phyloP scores from a whole-genome alignment of 2,113 vertebrate genomes.

The Manacus vitellinus region DNA sequence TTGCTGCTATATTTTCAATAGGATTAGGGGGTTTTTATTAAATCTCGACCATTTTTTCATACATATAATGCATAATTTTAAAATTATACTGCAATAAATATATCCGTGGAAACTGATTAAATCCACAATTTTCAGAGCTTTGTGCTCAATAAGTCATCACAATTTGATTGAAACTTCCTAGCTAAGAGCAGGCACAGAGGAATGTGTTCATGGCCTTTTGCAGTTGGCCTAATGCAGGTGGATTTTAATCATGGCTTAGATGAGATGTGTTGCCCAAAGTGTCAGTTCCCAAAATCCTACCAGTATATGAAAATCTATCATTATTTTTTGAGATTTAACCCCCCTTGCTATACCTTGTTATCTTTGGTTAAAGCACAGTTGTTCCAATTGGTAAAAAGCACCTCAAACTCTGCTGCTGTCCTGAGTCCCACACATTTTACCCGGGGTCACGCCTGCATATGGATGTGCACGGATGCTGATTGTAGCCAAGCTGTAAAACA shows the following conservation, averaged over 20 bases:
- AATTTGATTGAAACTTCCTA: not conserved
- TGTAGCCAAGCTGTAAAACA: not conserved
- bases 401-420: not conserved
- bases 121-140: not conserved
- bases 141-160: not conserved
- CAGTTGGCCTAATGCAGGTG: not conserved
- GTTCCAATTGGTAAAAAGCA: not conserved
- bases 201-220: not conserved
- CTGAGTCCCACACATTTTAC: not conserved
- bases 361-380: not conserved
- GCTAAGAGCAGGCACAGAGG: not conserved
- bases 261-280: not conserved
- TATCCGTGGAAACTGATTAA: not conserved
- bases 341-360: not conserved
- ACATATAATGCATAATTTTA: not conserved
- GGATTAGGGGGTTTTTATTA: not conserved
- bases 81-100: not conserved
- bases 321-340: not conserved
- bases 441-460: not conserved
- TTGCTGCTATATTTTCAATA: not conserved
- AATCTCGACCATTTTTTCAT: not conserved
- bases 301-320: not conserved
- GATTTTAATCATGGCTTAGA: not conserved
- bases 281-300: not conserved
- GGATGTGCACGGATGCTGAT: accelerated